Evolutionary conservation across 2,113 vertebrate genomes (phyloP).

Genomic region (Origma solitaria): DNA sequence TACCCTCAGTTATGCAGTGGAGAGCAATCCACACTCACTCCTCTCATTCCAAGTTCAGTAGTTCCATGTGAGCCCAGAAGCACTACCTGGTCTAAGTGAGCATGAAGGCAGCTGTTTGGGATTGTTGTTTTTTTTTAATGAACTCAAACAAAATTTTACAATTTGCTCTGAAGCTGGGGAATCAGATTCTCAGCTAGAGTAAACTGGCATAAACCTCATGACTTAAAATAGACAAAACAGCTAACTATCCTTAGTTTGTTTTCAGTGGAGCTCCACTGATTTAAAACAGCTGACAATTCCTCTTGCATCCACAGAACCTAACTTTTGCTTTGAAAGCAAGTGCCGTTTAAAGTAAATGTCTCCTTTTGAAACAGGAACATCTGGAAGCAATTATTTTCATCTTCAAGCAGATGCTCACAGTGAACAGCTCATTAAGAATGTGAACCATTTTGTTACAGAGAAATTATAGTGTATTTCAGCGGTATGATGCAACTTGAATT

Average conservation of each 20-base stretch:
- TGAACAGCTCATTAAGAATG: constrained; percentile 64
- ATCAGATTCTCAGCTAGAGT: background rate
- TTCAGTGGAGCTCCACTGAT: constrained; percentile 38
- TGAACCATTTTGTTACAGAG: constrained; percentile 65
- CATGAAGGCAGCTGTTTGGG: background rate
- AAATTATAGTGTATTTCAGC: constrained; percentile 63
- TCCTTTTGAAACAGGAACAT: constrained; percentile 58
- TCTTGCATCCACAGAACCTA: constrained; percentile 6
- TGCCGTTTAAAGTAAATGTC: constrained; percentile 51
- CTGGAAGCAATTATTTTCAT: constrained; percentile 75
- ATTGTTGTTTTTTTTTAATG: background rate
- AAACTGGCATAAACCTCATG: background rate
- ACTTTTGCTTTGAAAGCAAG: constrained; percentile 64
- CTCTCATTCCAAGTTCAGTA: background rate
- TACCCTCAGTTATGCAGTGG: background rate
- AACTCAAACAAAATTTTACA: background rate
- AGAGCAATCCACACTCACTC: background rate
- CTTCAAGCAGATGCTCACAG: constrained; percentile 61
- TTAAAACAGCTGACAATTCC: constrained; percentile 43
- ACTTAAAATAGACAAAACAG: constrained; percentile 23
- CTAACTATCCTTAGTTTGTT: background rate
- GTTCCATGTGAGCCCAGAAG: background rate
- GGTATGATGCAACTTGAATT: constrained; percentile 63
- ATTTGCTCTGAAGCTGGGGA: background rate
- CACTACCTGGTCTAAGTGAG: background rate